Conservation (phyloP, 2,113 vertebrate species). For the Cranoglanis bouderius region DNA sequence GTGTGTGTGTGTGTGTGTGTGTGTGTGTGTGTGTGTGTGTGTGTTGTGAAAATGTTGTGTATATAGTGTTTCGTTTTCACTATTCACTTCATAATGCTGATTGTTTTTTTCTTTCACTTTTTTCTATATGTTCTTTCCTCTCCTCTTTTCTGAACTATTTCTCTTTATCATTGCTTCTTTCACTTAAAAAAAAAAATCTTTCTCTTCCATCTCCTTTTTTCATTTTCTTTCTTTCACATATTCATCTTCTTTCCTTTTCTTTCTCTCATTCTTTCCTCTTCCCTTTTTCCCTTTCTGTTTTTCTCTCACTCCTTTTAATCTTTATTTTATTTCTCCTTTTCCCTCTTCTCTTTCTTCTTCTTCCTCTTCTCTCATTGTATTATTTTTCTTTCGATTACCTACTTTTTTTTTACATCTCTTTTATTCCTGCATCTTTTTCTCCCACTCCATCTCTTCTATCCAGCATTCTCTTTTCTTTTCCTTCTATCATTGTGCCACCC, state of each 20-base stretch:
- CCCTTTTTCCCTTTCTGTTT: neutral
- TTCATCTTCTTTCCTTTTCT: neutral
- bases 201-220: neutral
- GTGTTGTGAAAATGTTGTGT: neutral
- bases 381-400: neutral
- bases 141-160: neutral
- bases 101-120: neutral
- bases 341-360: neutral
- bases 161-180: neutral
- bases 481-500: neutral
- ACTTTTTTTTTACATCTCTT: neutral
- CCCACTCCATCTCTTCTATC: neutral
- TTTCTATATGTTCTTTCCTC: neutral
- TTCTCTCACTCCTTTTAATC: neutral
- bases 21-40: neutral
- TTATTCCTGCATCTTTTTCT: neutral
- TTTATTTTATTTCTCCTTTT: neutral
- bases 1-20: conserved; percentile 14
- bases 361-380: neutral
- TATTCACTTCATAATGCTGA: neutral
- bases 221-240: neutral
- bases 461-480: neutral
- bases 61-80: neutral
- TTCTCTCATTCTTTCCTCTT: neutral
- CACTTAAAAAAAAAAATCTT: neutral